Conservation (phyloP, 2,113 vertebrate genomes). For the Oryzias melastigma region DNA sequence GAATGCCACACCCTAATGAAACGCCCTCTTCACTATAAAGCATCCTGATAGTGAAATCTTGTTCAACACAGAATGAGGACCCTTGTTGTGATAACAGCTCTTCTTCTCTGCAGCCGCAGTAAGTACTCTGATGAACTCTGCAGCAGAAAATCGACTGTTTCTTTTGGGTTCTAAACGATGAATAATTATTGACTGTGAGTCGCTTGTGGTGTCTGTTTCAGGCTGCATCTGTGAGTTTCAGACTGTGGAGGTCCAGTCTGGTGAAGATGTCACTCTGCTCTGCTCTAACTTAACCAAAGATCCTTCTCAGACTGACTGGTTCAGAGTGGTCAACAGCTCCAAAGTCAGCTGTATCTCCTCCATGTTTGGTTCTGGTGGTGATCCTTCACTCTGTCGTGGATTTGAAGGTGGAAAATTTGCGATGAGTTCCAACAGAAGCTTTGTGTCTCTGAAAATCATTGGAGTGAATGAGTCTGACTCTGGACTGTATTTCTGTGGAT, state of each 20-base stretch:
- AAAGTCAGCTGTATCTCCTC: too few relatives aligned
- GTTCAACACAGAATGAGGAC: constrained; percentile 8
- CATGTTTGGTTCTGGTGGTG: too few relatives aligned
- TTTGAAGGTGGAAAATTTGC: not conserved
- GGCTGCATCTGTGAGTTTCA: constrained; percentile 7
- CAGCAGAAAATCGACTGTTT: not conserved
- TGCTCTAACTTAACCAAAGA: constrained; percentile 12
- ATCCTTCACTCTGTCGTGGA: too few relatives aligned
- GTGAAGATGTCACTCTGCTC: accelerated
- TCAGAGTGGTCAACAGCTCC: not conserved
- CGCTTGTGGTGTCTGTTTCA: constrained; percentile 9
- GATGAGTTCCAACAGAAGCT: not conserved
- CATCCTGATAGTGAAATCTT: accelerated
- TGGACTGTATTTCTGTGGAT: not conserved
- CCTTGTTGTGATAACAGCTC: constrained; percentile 4
- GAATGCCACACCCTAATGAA: constrained; percentile 23
- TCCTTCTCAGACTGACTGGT: constrained; percentile 23
- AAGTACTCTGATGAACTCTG: not conserved
- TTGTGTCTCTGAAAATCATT: constrained; percentile 8
- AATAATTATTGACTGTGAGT: not conserved
- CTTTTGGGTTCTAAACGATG: accelerated
- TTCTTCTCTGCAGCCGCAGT: constrained; percentile 9
- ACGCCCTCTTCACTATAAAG: constrained; percentile 6
- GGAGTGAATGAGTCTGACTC: constrained; percentile 2
- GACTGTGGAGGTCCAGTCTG: not conserved